Evolutionary conservation across 2,797 vertebrate genomes (phyloP).

Genomic region (Kryptolebias ocellatus): DNA sequence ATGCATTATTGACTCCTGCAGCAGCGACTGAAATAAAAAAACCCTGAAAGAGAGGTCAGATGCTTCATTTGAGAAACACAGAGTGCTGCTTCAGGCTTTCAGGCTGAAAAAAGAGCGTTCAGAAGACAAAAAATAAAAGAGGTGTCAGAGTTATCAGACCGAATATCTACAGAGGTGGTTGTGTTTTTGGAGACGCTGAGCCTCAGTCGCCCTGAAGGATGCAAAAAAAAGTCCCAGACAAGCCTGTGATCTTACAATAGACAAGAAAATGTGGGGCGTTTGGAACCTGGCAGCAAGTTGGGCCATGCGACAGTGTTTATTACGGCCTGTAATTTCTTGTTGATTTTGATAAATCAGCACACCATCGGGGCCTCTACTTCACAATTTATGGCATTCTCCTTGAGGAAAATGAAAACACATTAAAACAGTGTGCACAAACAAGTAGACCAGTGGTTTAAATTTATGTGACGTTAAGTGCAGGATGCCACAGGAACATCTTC

Average conservation of each 20-base stretch:
- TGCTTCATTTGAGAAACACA: slow-evolving; percentile 72
- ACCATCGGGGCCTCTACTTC: background rate
- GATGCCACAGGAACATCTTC: slow-evolving; percentile 33
- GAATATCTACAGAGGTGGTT: slow-evolving; percentile 2
- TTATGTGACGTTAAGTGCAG: slow-evolving; percentile 27
- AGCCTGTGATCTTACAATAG: slow-evolving; percentile 41
- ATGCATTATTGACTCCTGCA: slow-evolving; percentile 50
- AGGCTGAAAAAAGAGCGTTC: slow-evolving; percentile 26
- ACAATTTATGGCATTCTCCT: slow-evolving; percentile 23
- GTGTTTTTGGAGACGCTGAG: slow-evolving; percentile 32
- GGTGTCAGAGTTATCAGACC: slow-evolving; percentile 59
- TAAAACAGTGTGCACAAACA: slow-evolving; percentile 40
- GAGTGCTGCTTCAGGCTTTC: slow-evolving; percentile 45
- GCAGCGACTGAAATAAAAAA: slow-evolving; percentile 59
- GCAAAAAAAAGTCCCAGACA: slow-evolving; percentile 40
- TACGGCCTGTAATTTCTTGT: slow-evolving; percentile 33
- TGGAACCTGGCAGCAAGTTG: slow-evolving; percentile 45
- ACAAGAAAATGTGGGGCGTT: slow-evolving; percentile 34
- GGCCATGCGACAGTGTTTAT: slow-evolving; percentile 29
- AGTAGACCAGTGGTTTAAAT: slow-evolving; percentile 23
- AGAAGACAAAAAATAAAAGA: background rate
- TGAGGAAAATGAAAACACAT: slow-evolving; percentile 42
- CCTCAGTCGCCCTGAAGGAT: slow-evolving; percentile 24
- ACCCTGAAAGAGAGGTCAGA: slow-evolving; percentile 66
- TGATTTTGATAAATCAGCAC: slow-evolving; percentile 38